Conservation (phyloP, 2,113 vertebrate genomes). For the Amazona guildingii region DNA sequence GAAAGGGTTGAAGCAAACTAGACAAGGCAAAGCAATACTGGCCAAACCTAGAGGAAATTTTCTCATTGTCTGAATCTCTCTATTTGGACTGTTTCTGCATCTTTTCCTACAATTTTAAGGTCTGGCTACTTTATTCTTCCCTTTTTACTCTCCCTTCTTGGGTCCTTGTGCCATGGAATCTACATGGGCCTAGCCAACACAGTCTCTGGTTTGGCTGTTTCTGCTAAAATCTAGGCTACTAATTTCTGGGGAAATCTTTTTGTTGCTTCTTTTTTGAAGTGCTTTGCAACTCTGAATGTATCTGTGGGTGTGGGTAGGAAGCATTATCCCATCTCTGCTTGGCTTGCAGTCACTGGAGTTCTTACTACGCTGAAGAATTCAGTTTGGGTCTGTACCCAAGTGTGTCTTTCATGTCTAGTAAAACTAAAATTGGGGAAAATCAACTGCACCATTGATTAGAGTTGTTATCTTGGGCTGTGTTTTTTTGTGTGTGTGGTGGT, state of each 20-base stretch:
- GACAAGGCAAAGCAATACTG: neutral
- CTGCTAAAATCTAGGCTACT: neutral
- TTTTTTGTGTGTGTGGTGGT: neutral
- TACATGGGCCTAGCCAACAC: neutral
- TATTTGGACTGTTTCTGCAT: neutral
- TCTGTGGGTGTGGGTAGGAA: neutral
- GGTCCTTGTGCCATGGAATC: neutral
- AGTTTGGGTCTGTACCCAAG: neutral
- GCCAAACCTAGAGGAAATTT: neutral
- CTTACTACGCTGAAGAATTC: neutral
- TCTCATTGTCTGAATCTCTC: neutral
- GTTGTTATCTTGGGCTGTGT: neutral
- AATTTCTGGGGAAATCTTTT: neutral
- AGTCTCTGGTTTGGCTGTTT: neutral
- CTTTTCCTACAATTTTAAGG: neutral
- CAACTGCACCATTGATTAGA: neutral
- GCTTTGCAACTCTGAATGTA: neutral
- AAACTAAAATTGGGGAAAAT: neutral
- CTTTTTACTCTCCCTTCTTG: neutral
- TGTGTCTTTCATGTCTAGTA: neutral
- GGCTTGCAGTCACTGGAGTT: neutral
- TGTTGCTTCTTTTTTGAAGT: neutral
- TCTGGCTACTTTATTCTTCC: neutral
- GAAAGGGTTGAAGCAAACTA: neutral
- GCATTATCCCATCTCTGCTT: neutral